These are phyloP conservation scores for Toxotes jaculatrix DNA, from an alignment of 2,113 vertebrate species.

Conservation along the genomic window DNA sequence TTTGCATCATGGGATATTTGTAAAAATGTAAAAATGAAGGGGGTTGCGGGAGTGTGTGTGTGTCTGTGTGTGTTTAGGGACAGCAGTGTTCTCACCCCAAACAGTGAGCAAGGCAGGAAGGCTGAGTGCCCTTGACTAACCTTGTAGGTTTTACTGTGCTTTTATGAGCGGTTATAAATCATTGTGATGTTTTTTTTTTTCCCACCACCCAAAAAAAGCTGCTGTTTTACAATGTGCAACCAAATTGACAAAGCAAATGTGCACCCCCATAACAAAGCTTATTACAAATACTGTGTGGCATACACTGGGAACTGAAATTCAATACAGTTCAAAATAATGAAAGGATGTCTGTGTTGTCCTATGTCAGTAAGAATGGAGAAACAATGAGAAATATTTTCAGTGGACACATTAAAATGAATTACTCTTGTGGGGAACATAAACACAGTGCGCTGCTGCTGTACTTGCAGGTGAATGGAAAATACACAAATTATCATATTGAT, in stretches of 20 bases:
- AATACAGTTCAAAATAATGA: constrained; percentile 64
- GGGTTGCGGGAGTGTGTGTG: constrained; percentile 19
- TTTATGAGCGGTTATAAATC: constrained; percentile 83
- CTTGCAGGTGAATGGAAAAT: constrained; percentile 74
- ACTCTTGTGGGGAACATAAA: constrained; percentile 68
- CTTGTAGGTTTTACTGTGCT: constrained; percentile 79
- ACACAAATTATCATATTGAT: constrained; percentile 83
- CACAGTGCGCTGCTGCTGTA: constrained; percentile 47
- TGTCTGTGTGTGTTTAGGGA: constrained; percentile 56
- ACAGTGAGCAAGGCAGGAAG: constrained; percentile 68
- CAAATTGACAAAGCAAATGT: constrained; percentile 76
- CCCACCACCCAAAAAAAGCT: constrained; percentile 23
- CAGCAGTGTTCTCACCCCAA: constrained; percentile 68
- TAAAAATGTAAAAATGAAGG: constrained; percentile 72
- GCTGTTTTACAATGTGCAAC: constrained; percentile 70
- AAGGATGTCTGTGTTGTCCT: constrained; percentile 66
- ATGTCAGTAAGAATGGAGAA: constrained; percentile 69
- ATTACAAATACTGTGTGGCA: constrained; percentile 66
- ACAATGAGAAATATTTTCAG: constrained; percentile 69
- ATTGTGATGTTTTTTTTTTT: constrained; percentile 63
- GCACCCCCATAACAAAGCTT: constrained; percentile 65
- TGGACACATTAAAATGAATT: constrained; percentile 75
- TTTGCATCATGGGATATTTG: constrained; percentile 74
- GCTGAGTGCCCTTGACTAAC: constrained; percentile 81
- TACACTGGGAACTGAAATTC: constrained; percentile 54